Conservation (phyloP, 2,113 vertebrate genomes). For the Myotis yumanensis region DNA sequence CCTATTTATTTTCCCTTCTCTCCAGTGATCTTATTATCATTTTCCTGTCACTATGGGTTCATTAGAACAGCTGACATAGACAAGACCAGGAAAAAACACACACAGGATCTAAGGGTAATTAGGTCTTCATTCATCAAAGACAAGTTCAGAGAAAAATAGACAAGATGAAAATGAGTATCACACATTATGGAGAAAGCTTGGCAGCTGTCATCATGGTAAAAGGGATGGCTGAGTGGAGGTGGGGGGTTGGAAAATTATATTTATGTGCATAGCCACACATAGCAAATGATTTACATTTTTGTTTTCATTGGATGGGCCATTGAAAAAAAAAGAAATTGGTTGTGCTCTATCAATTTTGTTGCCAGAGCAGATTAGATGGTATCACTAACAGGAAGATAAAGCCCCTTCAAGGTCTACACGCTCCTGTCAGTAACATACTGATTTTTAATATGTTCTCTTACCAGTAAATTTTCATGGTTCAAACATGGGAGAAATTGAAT, state of each 20-base stretch:
- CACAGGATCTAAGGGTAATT: constrained; percentile 51
- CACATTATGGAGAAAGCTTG: not conserved
- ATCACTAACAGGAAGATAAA: not conserved
- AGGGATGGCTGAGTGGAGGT: not conserved
- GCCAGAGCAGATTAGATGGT: constrained; percentile 16
- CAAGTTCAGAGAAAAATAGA: constrained; percentile 33
- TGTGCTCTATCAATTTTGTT: constrained; percentile 46
- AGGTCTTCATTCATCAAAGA: constrained; percentile 42
- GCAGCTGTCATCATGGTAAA: not conserved
- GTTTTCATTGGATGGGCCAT: not conserved
- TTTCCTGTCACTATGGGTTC: not conserved
- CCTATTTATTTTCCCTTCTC: not conserved
- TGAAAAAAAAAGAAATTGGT: not conserved
- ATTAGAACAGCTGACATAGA: constrained; percentile 30
- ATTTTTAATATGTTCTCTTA: constrained; percentile 17
- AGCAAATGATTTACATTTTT: constrained; percentile 1
- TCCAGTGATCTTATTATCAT: constrained; percentile 36
- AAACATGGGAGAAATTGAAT: not conserved
- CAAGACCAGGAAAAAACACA: not conserved
- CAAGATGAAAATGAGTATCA: not conserved
- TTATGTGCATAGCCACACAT: not conserved
- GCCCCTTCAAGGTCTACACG: not conserved
- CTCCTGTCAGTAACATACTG: not conserved
- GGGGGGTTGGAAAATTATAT: not conserved
- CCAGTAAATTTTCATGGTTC: not conserved